Conservation (phyloP, 1,140 invertebrate genomes). For the Heliconius melpomene region DNA sequence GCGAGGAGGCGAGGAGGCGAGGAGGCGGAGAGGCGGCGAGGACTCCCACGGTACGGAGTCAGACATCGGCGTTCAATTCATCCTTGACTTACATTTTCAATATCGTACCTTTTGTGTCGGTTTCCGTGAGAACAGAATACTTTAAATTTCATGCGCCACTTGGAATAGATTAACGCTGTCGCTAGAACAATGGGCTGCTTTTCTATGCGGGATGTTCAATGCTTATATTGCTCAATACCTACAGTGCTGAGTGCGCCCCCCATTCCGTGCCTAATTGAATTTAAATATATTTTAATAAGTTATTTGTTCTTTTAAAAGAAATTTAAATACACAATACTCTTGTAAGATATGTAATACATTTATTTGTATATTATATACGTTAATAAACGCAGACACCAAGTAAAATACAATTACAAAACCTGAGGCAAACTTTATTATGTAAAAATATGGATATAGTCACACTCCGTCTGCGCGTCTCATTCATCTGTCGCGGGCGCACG, state of each 20-base stretch:
- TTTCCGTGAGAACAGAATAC: slow-evolving; percentile 72
- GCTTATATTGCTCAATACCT: not conserved
- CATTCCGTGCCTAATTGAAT: not conserved
- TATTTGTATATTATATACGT: not conserved
- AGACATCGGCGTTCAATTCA: slow-evolving; percentile 59
- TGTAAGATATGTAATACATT: too few relatives aligned
- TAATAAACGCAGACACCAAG: not conserved
- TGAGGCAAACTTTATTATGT: slow-evolving; percentile 27
- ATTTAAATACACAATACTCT: not conserved
- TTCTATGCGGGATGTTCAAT: slow-evolving; percentile 7
- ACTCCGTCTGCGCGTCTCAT: slow-evolving; percentile 13
- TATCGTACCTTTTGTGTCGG: slow-evolving; percentile 72
- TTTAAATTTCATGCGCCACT: slow-evolving; percentile 60
- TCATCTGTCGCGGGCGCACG: not conserved
- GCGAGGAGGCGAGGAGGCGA: slow-evolving; percentile 1
- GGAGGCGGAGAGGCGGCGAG: slow-evolving; percentile 30
- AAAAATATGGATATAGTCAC: slow-evolving; percentile 28
- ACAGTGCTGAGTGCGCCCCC: not conserved
- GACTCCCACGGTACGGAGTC: slow-evolving; percentile 61
- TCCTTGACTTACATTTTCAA: slow-evolving; percentile 78
- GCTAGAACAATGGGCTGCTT: not conserved
- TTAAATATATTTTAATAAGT: not conserved
- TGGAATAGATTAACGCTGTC: slow-evolving; percentile 49
- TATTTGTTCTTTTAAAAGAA: not conserved
- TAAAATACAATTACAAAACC: slow-evolving; percentile 6